These are phyloP conservation scores for Lates calcarifer DNA, from an alignment of 2,113 vertebrate species.

Conservation along the genomic window DNA sequence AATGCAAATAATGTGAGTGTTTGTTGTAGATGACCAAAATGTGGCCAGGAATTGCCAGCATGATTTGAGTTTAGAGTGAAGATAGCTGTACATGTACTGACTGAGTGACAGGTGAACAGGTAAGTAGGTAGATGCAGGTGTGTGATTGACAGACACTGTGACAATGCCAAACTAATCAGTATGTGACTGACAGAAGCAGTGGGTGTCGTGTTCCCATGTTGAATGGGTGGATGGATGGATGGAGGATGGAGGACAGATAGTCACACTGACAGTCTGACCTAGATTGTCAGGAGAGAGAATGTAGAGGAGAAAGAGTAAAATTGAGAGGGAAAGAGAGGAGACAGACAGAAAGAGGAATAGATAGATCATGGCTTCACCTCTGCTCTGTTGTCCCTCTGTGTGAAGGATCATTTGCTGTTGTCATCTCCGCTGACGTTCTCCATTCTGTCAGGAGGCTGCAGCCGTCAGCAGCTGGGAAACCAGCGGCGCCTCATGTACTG, in stretches of 20 bases:
- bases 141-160: conserved; percentile 39
- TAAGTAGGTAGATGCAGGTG: conserved; percentile 9
- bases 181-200: conserved; percentile 44
- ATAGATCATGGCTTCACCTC: conserved; percentile 30
- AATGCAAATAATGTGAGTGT: background rate
- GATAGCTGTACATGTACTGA: background rate
- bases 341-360: conserved; percentile 8
- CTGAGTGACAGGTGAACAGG: conserved; percentile 17
- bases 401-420: conserved; percentile 45
- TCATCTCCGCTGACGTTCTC: conserved; percentile 42
- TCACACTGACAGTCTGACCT: conserved; percentile 28
- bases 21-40: background rate
- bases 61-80: background rate
- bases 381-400: conserved; percentile 38
- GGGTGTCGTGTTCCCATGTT: conserved; percentile 13
- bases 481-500: background rate
- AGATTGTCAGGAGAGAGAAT: background rate
- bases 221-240: conserved; percentile 9
- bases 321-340: background rate
- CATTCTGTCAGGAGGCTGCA: conserved; percentile 41
- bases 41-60: background rate
- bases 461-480: conserved; percentile 30
- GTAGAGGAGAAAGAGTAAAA: background rate
- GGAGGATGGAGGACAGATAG: conserved; percentile 21
- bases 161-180: conserved; percentile 35